These are phyloP conservation scores for Trypoxylon attenuatum DNA, from an alignment of 2,888 invertebrate genomes.

Conservation along the genomic window DNA sequence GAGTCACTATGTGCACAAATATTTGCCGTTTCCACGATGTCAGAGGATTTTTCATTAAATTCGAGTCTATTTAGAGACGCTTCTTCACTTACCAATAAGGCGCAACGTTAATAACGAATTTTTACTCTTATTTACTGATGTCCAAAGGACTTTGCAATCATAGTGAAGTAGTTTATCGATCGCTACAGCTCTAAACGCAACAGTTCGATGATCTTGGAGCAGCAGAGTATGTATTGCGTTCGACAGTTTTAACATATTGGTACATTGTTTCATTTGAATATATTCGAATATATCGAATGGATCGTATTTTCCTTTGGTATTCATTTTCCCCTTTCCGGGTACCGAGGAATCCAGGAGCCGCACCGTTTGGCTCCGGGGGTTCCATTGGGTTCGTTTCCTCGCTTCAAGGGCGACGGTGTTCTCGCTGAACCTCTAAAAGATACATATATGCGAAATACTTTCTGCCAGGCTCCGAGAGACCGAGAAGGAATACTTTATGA, in stretches of 20 bases:
- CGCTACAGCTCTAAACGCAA: constrained; percentile 6
- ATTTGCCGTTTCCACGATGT: background rate
- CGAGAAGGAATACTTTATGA: constrained; percentile 55
- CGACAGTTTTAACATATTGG: constrained; percentile 48
- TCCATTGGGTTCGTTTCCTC: too few species aligned
- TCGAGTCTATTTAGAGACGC: background rate
- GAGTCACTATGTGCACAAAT: too few species aligned
- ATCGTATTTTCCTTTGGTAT: constrained; percentile 1
- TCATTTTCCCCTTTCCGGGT: constrained; percentile 12
- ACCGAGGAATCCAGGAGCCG: constrained; percentile 3
- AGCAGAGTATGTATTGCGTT: constrained; percentile 9
- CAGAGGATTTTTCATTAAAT: background rate
- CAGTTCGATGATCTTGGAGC: background rate
- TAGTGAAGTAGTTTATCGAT: background rate
- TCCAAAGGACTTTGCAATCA: too few species aligned
- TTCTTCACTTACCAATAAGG: background rate
- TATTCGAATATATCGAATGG: constrained; percentile 33
- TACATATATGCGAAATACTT: constrained; percentile 36
- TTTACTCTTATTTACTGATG: too few species aligned
- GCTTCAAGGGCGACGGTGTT: too few species aligned
- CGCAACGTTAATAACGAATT: too few species aligned
- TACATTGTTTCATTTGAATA: constrained; percentile 45
- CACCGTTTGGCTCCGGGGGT: too few species aligned
- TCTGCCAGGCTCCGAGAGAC: constrained; percentile 46
- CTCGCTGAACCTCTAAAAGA: background rate